These are phyloP conservation scores for Smutsia gigantea DNA, from an alignment of 2,797 vertebrate genomes.

Conservation along the genomic window DNA sequence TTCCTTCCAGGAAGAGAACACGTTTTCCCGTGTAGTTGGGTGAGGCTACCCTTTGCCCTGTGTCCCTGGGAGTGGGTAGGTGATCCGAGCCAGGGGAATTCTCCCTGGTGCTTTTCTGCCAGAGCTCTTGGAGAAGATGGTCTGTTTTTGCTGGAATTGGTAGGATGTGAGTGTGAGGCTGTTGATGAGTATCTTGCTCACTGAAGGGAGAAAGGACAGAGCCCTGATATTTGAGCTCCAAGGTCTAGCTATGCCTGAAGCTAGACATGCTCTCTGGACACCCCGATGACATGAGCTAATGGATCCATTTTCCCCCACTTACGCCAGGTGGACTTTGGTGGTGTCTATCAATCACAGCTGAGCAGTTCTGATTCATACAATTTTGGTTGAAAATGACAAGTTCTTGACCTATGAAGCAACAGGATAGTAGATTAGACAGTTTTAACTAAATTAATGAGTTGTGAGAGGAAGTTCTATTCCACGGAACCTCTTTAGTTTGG, in stretches of 20 bases:
- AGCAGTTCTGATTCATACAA: conserved; percentile 22
- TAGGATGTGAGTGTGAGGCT: neutral
- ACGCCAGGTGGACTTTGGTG: neutral
- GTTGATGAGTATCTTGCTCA: neutral
- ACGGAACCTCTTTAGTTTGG: neutral
- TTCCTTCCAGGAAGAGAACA: neutral
- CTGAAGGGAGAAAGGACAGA: neutral
- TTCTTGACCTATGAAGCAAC: neutral
- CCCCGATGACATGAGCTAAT: neutral
- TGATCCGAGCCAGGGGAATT: neutral
- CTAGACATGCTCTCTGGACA: neutral
- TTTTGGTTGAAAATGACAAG: conserved; percentile 15
- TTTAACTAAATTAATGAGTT: neutral
- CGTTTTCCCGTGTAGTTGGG: neutral
- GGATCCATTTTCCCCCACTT: neutral
- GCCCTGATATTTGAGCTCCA: neutral
- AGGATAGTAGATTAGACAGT: neutral
- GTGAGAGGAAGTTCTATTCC: neutral
- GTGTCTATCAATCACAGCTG: conserved; percentile 15
- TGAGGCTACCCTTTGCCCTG: neutral
- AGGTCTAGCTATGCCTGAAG: neutral
- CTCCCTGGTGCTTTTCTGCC: neutral
- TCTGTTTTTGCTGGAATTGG: neutral
- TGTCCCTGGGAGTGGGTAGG: neutral
- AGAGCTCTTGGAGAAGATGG: neutral